Evolutionary conservation across 2,888 invertebrate species (phyloP).

Genomic region (Onchidella celtica): DNA sequence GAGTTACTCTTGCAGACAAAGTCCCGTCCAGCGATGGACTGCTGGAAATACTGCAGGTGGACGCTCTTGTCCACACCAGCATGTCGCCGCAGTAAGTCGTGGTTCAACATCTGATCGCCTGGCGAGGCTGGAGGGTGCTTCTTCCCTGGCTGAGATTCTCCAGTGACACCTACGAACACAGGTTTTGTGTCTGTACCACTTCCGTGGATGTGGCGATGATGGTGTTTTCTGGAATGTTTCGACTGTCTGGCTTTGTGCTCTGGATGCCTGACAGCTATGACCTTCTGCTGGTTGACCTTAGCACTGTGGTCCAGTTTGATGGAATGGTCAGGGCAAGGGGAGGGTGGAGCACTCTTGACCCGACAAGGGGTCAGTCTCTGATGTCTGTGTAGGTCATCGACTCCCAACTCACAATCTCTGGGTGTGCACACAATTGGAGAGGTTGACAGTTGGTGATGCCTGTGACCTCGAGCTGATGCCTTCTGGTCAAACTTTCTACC

Average conservation of each 20-base stretch:
- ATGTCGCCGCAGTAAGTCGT: not conserved
- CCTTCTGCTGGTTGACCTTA: not conserved
- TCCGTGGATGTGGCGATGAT: not conserved
- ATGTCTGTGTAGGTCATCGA: no score
- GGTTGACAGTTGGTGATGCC: not conserved
- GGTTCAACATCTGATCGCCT: not conserved
- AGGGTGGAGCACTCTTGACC: not conserved
- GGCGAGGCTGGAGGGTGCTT: not conserved
- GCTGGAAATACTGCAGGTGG: constrained; percentile 50
- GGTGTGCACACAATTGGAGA: not conserved
- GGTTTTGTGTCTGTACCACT: not conserved
- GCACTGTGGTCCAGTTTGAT: not conserved
- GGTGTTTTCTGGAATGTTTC: not conserved
- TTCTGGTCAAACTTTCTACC: not conserved
- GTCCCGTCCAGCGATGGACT: constrained; percentile 42
- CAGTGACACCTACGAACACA: not conserved
- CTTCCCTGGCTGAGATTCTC: no score
- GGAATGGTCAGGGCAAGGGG: not conserved
- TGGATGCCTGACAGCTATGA: no score
- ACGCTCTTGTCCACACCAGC: constrained; percentile 47
- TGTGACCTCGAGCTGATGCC: not conserved
- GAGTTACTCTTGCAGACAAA: constrained; percentile 62
- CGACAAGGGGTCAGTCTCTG: not conserved
- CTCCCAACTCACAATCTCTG: no score
- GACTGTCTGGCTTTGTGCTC: not conserved